Base-by-base conservation (phyloP, 2,888 invertebrate species). In the Sinhomidia bicolor region DNA sequence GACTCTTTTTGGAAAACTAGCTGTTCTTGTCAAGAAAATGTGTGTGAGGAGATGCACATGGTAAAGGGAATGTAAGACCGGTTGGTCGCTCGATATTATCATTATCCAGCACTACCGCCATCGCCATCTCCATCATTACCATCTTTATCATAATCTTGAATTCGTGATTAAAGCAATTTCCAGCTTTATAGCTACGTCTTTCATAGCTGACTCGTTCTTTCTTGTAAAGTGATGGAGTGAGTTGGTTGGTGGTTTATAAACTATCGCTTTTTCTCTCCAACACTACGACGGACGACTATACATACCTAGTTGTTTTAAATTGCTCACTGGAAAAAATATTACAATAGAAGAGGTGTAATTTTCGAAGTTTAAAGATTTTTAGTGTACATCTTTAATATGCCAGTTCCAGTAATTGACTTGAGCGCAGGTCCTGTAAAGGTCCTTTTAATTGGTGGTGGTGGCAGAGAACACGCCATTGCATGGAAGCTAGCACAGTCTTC, bases 401-500 rank as follows among this genome's bases (percentile, higher is more conserved):
- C 81, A 17, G 83, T 80, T 62, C 47, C 89, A 10, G 82, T 83
- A 65, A 79, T 89, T 14, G 89, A 90, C n/a, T 17, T 44, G 6
- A 44, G 12, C 1, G 82, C 20, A 12, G 79, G 74, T 1, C 78
- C 90, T 60, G 90, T 95, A 81, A 95, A 95, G 93, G 95, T 98
- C 90, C 94, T 98, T 91, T 95, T 99, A 81, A 95, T 99, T 92
- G 99, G 99, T 17, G 95, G 96, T 93, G 99, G 99, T 54, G 99
- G 98, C 2, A 95, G 99, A 92, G 99, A 99, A 94, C 99, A 99
- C 94, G 98, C 98, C 4, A 95, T 99, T 92, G 96, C 97, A 92
- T 99, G 98, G 98, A 98, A 98, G 94, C 94, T 99, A 60, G 94
- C 97, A 0, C 96, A 98, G 93, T 98, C 98, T 65, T 93, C 95